A percentile compares a stretch with the other conserved stretches of the same genome.
These are phyloP conservation scores for Enteromius unitaeniatus DNA, from an alignment of 2,797 vertebrate genomes.

Conservation along the genomic window DNA sequence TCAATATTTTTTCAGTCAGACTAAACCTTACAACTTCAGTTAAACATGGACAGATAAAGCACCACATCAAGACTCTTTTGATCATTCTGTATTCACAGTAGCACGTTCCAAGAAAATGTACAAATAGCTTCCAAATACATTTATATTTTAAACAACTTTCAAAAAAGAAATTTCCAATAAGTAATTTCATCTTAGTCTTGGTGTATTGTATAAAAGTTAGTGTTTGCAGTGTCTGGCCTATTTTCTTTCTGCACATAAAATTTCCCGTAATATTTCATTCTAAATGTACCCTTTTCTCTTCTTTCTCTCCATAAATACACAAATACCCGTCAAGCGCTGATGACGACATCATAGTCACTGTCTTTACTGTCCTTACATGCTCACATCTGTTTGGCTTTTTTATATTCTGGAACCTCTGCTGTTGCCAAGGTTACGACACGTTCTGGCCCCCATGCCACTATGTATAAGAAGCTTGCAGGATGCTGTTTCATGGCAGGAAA, in stretches of 20 bases:
- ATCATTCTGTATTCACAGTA: conserved; percentile 15
- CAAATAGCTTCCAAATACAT: conserved; percentile 18
- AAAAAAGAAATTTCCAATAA: conserved; percentile 3
- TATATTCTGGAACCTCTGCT: conserved; percentile 13
- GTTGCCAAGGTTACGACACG: not conserved
- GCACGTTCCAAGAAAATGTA: not conserved
- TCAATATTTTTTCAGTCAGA: conserved; percentile 35
- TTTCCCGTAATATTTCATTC: not conserved
- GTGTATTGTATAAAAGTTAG: conserved; percentile 9
- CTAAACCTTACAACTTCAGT: conserved; percentile 20
- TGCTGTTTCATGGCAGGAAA: not conserved
- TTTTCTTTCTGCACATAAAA: not conserved
- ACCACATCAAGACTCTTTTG: not conserved
- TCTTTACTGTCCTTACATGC: not conserved
- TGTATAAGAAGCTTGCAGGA: conserved; percentile 11
- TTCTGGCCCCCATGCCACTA: not conserved
- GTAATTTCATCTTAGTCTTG: not conserved
- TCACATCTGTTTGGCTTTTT: conserved; percentile 22
- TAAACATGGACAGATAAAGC: conserved; percentile 27
- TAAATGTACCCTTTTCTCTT: conserved; percentile 3
- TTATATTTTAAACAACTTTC: not conserved
- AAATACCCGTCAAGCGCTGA: conserved; percentile 17
- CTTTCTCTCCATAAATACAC: conserved; percentile 26
- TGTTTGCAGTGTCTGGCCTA: conserved; percentile 18
- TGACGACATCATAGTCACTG: conserved; percentile 41